Evolutionary conservation across 2,797 vertebrate genomes (phyloP).

Genomic region (Schizothorax lantsangensis): DNA sequence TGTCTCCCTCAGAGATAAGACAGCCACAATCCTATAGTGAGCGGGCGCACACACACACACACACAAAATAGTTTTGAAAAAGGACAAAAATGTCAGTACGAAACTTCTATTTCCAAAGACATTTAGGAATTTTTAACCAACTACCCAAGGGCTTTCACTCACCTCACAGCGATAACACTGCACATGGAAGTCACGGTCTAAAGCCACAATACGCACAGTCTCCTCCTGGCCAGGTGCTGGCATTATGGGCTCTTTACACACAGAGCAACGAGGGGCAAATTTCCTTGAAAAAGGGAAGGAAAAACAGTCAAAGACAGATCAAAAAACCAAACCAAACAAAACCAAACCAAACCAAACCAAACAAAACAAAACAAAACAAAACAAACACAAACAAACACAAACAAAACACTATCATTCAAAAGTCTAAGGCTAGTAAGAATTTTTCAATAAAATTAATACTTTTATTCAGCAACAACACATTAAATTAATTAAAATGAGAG

Average conservation of each 20-base stretch:
- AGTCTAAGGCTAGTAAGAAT: not conserved
- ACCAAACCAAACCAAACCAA: not conserved
- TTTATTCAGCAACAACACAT: not conserved
- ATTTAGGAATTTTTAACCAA: constrained; percentile 46
- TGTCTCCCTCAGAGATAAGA: constrained; percentile 96
- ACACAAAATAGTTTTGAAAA: not conserved
- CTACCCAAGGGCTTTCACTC: constrained; percentile 47
- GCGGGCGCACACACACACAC: not conserved
- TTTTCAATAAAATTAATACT: not conserved
- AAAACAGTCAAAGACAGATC: not conserved
- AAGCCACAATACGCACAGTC: constrained; percentile 95
- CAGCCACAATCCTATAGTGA: constrained; percentile 89
- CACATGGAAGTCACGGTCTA: constrained; percentile 98
- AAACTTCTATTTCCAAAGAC: constrained; percentile 2
- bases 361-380: not conserved
- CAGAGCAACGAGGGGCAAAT: constrained; percentile 96
- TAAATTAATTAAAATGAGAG: not conserved
- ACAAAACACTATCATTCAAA: not conserved
- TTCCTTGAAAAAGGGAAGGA: constrained; percentile 80
- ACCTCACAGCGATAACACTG: constrained; percentile 99
- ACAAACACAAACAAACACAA: no score
- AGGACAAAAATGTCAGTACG: not conserved
- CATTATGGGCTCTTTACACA: constrained; percentile 97
- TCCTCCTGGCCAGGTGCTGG: constrained; percentile 96
- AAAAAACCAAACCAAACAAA: not conserved